Conservation (phyloP, 1,140 invertebrate species). For the Ips nitidus region DNA sequence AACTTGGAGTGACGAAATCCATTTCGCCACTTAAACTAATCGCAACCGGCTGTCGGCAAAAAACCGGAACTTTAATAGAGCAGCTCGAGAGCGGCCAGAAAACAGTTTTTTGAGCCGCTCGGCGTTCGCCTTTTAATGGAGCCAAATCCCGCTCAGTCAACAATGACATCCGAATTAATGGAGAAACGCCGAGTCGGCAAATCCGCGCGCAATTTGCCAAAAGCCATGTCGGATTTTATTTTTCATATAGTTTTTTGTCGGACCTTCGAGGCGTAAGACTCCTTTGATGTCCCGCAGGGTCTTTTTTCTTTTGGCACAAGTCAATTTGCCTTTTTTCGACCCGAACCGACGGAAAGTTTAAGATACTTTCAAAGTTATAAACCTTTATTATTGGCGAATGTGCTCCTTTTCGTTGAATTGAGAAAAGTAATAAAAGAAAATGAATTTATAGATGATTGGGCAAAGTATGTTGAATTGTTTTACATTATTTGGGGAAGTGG, state of each 20-base stretch:
- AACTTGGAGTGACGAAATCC: background rate
- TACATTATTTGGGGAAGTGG: no score
- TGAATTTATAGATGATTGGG: no score
- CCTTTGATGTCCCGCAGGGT: no score
- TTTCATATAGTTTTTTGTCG: slow-evolving; percentile 24
- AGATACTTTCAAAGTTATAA: no score
- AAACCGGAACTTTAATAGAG: slow-evolving; percentile 25
- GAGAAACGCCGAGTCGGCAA: slow-evolving; percentile 38
- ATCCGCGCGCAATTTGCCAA: slow-evolving; percentile 42
- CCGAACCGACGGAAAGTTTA: no score
- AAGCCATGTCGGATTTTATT: slow-evolving; percentile 30
- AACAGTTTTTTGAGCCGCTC: slow-evolving; percentile 22
- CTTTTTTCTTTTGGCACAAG: no score
- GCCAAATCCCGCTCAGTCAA: slow-evolving; percentile 36
- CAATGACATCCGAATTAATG: slow-evolving; percentile 42
- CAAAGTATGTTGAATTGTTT: no score
- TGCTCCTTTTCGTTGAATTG: no score
- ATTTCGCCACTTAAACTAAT: slow-evolving; percentile 5
- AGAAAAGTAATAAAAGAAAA: no score
- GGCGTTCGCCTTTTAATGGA: slow-evolving; percentile 31
- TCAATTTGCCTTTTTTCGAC: no score
- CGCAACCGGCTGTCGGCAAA: slow-evolving; percentile 3
- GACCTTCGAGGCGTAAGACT: background rate
- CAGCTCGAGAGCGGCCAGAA: slow-evolving; percentile 20
- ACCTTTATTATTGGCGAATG: no score